These are phyloP conservation scores for Cinara cedri DNA, from an alignment of 2,888 invertebrate genomes.

Conservation along the genomic window DNA sequence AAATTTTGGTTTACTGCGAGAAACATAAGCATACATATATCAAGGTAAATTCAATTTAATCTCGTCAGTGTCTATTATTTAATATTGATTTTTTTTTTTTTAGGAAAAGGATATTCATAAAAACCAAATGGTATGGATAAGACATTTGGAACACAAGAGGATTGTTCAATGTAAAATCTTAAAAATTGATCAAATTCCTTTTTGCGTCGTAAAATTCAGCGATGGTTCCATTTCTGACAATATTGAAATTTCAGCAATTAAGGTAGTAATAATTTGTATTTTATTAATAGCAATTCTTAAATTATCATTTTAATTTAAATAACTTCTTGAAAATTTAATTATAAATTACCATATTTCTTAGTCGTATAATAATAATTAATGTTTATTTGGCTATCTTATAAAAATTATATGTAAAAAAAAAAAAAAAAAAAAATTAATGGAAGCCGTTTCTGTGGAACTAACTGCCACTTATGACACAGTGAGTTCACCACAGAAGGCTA, in stretches of 20 bases:
- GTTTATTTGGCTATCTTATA: no score
- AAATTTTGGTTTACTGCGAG: conserved; percentile 59
- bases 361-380: no score
- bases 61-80: not conserved
- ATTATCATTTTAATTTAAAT: no score
- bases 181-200: conserved; percentile 64
- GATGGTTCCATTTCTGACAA: conserved; percentile 69
- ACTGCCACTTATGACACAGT: no score
- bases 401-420: no score
- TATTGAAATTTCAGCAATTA: conserved; percentile 65
- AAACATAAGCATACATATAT: conserved; percentile 58
- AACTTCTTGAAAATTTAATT: no score
- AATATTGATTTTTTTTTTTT: conserved; percentile 13
- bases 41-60: conserved; percentile 57
- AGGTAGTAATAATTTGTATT: conserved; percentile 62
- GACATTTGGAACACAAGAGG: conserved; percentile 67
- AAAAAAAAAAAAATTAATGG: no score
- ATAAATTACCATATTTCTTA: no score
- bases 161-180: conserved; percentile 68
- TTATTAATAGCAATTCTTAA: no score
- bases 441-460: no score
- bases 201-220: conserved; percentile 70
- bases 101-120: conserved; percentile 61
- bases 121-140: conserved; percentile 68
- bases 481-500: no score